Evolutionary conservation across 2,113 vertebrate genomes (phyloP).

Genomic region (Pogonocichla stellata): DNA sequence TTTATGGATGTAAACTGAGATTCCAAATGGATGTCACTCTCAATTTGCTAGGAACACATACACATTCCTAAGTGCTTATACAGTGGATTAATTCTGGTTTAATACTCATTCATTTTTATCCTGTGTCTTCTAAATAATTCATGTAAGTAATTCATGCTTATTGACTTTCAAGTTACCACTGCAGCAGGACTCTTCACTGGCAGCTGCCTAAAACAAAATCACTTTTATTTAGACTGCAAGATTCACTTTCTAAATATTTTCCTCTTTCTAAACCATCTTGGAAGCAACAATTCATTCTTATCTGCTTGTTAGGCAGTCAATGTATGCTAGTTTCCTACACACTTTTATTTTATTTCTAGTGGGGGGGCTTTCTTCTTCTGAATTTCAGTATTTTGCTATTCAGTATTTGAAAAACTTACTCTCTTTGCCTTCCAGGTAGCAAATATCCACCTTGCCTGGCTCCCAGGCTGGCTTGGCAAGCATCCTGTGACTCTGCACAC

Average conservation of each 20-base stretch:
- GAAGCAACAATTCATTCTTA: not conserved
- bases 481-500: not conserved
- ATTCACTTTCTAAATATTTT: not conserved
- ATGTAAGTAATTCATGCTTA: not conserved
- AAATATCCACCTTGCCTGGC: not conserved
- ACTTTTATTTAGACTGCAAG: not conserved
- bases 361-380: not conserved
- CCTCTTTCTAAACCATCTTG: not conserved
- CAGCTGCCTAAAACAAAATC: not conserved
- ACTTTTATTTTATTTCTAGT: not conserved
- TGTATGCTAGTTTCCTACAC: not conserved
- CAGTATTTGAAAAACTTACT: not conserved
- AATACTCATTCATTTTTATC: not conserved
- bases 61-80: not conserved
- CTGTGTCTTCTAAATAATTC: not conserved
- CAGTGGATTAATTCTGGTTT: not conserved
- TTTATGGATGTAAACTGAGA: not conserved
- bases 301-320: not conserved
- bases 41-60: not conserved
- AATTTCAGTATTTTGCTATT: not conserved
- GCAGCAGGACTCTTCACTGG: not conserved
- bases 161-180: not conserved
- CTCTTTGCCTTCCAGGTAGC: not conserved
- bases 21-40: not conserved
- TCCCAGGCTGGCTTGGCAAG: not conserved